Evolutionary conservation across 2,113 vertebrate species (phyloP), one percentile per base, ranked within the genome.

Genomic region (Trichechus manatus): DNA sequence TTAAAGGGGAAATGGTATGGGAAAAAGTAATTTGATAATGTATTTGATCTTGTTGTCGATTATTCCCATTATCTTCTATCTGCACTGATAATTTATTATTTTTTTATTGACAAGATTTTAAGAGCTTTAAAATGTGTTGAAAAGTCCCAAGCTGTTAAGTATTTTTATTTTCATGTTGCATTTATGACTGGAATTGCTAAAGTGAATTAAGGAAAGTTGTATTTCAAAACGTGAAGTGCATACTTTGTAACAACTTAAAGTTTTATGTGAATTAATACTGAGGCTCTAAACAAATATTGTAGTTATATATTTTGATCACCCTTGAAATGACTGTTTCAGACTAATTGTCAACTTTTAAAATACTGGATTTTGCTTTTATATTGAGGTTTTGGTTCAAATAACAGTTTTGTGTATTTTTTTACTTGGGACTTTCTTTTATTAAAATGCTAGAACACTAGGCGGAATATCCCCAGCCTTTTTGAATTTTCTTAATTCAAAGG

Each of bases 151-250:
- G 85, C 95, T 97, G 97, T 98, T 96, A 95, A 97, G 31, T 93
- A 96, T 93, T 97, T 97, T 93, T 94, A 91, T 93, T 96, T 98
- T 97, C 80, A 89, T 97, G 96, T 1, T 97, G 87, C 78, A 91
- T 96, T 95, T 92, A 95, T 91, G 86, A 97, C 66, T 95, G 96
- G 90, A 97, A 97, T 97, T 97, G 96, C 87, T 97, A 91, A 95
- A 93, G 89, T 97, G 74, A 95, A 97, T 97, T 96, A 97, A 98
- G 97, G 95, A 96, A 98, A 97, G 96, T 87, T 97, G 96, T 98
- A 95, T 97, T 97, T 96, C 36, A 94, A 97, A 96, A 97, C 89
- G 90, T 97, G 77, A 93, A 96, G 87, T 95, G n/a, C 97, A 97
- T 42, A 88, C 82, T 77, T 96, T 77, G 95, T 98, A 70, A 20